Base-by-base conservation (phyloP, 2,113 vertebrate species). In the Alligator mississippiensis region DNA sequence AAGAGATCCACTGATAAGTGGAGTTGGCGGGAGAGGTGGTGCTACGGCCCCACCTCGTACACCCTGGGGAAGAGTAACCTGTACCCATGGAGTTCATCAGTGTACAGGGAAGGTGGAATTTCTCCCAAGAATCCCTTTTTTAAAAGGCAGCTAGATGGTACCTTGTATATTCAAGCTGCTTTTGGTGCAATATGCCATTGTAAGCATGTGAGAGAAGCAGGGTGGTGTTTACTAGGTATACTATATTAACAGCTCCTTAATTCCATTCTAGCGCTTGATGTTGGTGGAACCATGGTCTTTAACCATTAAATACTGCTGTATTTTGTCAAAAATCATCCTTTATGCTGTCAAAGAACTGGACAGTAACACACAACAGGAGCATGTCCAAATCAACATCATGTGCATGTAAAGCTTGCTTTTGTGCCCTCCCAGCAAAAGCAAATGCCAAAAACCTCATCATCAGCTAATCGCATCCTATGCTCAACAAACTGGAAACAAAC, bases 141-240 rank as follows among this genome's bases (percentile, higher is more conserved):
- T 38, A 68, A 54, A n/a, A 76, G 80, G 47, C 54, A 60, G 82
- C 55, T 74, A 11, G 61, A 58, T 75, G 72, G 88, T 25, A 79
- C 1, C 25, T 12, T 30, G 30, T 21, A 57, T 62, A 17, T 19
- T 74, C 66, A 11, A 9, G 0, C 11, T 57, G 27, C 0, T 0
- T 4, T 18, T 27, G 15, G 47, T 66, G n/a, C 5, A 74, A 74
- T 22, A 4, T 74, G 70, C 34, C 34, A 47, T 4, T 74, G 34
- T 47, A 74, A 47, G 12, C 34, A 3, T 11, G 47, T 74, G 47
- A 47, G 47, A 47, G 47, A 47, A 47, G 47, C 6, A 47, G 47
- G 47, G 47, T 47, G 47, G 47, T 47, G 47, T 47, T 47, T 8
- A 47, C 47, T 47, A 22, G 30, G 13, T 38, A 34, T 34, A 18